Conservation (phyloP, 2,888 invertebrate genomes). For the Caenorhabditis japonica region DNA sequence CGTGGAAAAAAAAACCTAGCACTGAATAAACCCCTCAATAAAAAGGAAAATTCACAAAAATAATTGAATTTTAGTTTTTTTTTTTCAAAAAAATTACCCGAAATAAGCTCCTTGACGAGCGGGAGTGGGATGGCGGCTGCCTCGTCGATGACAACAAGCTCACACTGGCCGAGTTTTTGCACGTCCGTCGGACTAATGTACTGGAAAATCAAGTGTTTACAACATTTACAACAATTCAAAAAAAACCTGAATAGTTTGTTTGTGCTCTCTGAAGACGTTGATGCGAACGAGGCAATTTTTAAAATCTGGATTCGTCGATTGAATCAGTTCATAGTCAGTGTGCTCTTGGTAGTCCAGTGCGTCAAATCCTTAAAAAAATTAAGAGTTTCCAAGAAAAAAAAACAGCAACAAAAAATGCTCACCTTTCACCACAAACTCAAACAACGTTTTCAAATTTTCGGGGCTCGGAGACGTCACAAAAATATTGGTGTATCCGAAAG, state of each 20-base stretch:
- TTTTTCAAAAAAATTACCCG: constrained; percentile 59
- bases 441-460: constrained; percentile 95
- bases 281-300: constrained; percentile 95
- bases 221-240: constrained; percentile 3
- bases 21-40: no score
- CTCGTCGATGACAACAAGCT: constrained; percentile 95
- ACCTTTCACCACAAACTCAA: constrained; percentile 96
- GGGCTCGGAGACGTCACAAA: constrained; percentile 98
- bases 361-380: no score
- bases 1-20: no score
- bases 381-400: no score
- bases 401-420: no score
- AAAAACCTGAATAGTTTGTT: constrained; percentile 77
- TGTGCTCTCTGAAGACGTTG: constrained; percentile 83
- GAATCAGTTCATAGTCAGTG: constrained; percentile 91
- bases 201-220: constrained; percentile 80
- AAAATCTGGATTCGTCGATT: constrained; percentile 94
- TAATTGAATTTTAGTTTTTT: no score
- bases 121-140: constrained; percentile 98
- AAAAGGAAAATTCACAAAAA: no score
- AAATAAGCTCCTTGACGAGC: constrained; percentile 83
- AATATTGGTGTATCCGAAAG: constrained; percentile 87
- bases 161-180: constrained; percentile 90
- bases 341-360: constrained; percentile 94
- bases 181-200: constrained; percentile 95